Evolutionary conservation across 1,140 invertebrate genomes (phyloP), one percentile per base, ranked within the genome.

Genomic region (Lycorma delicatula): DNA sequence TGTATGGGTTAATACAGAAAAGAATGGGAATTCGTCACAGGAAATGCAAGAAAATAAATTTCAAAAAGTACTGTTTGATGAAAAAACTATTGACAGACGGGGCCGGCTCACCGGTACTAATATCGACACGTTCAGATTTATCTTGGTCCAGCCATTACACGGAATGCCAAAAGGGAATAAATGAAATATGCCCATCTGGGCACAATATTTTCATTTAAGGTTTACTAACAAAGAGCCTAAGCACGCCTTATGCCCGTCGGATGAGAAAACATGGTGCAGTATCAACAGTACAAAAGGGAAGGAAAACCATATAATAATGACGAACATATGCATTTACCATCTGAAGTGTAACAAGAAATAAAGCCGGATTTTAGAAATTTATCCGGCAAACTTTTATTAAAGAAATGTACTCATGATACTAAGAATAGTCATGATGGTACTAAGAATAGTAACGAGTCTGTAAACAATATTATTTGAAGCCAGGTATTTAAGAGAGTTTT

Each of bases 1-100:
- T 66, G 63, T 57, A 54, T 66, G 22, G 57, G 55, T 46, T 56
- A 64, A 60, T 69, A 1, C 59, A 63, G 57, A 66, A 68, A 54
- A 52, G 68, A 13, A 65, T 69, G 57, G 63, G 63, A 5, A 63
- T 52, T 12, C 56, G 60, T 12, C 36, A 66, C 9, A 49, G 59
- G 28, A 13, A 26, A 34, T 20, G 52, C 20, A 41, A 41, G n/a
- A 41, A 41, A n/a, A n/a, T n/a, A n/a, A n/a, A n/a, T n/a, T n/a
- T n/a, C n/a, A n/a, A 20, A 41, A 41, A 20, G 34, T 36, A 56
- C 34, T 56, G 16, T 54, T 25, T 1, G 44, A 52, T 58, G 38
- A 46, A 58, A 59, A 63, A 59, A 51, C 59, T 27, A 55, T 41
- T 18, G 56, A 48, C 55, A 58, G 61, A 61, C 56, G n/a, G n/a